phyloP scores from a whole-genome alignment of 92 coral and sea anemone species.

The Paramuricea clavata region DNA sequence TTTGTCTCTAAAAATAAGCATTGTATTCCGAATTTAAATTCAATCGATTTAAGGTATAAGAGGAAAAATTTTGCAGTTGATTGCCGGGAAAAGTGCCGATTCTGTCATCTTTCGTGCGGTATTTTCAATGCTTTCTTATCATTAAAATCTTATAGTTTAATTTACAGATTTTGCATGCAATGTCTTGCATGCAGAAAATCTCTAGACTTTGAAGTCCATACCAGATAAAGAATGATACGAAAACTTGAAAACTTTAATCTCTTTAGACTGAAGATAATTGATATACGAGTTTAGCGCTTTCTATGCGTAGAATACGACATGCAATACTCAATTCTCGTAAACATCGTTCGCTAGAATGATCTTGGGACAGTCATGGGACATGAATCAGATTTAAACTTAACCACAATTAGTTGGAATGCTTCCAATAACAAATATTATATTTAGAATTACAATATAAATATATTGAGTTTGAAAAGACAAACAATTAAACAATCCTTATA shows the following conservation, averaged over 20 bases:
- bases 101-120: background rate
- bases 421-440: background rate
- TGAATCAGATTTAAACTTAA: too few species aligned
- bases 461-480: background rate
- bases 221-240: background rate
- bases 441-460: background rate
- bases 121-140: background rate
- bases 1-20: background rate
- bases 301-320: too few species aligned
- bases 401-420: background rate
- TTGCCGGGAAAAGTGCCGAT: background rate
- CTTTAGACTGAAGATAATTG: background rate
- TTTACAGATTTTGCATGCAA: background rate
- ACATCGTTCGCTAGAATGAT: background rate
- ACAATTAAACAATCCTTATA: background rate
- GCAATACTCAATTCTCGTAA: background rate
- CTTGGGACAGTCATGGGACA: too few species aligned
- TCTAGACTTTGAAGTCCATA: background rate
- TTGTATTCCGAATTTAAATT: background rate
- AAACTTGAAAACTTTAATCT: background rate
- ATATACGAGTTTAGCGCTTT: background rate
- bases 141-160: background rate
- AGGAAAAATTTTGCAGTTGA: background rate
- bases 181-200: background rate
- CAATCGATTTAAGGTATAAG: background rate